Evolutionary conservation across 2,113 vertebrate genomes (phyloP), one percentile per base, ranked within the genome.

Genomic region (Sturnira hondurensis): DNA sequence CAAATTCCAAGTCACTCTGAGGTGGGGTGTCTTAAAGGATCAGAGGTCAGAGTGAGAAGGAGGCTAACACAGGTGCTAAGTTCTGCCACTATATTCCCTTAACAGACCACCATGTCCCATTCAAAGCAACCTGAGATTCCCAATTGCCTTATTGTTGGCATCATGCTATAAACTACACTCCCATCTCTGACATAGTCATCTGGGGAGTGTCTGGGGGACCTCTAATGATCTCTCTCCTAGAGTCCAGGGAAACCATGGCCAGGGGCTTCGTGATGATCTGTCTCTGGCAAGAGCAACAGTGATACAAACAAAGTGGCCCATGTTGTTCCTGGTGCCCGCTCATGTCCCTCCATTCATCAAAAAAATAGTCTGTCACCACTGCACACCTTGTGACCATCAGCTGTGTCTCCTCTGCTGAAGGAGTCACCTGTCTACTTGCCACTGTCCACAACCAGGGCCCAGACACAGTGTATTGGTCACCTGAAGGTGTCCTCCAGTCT

Each of bases 371-470:
- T 20, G 17, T 20, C 13, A 1, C 41, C 19, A 19, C 61, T 3
- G 10, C 20, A 71, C 31, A 28, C 7, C 33, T 17, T 0, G 0
- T 31, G 36, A n/a, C 22, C 20, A 1, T 82, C 47, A 67, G 10
- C 20, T 2, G 6, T 58, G 56, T 26, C 24, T 58, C 56, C 56
- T 58, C 56, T 58, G 56, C 24, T 19, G 14, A 41, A 26, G 8
- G 45, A 77, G 28, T 14, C 22, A 3, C 86, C 80, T 92, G 41
- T 17, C 65, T 11, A 1, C 54, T 56, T 56, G 4, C 47, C n/a
- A 6, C 33, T 12, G 47, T 14, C 56, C 68, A 43, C 17, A 38
- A 14, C 16, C 33, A 70, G 43, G 15, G 19, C n/a, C 47, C 71
- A 38, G 10, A 36, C 15, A 8, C 52, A 20, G 45, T 17, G 24